Percentiles rank a stretch among this genome's conserved stretches.
phyloP scores from a whole-genome alignment of 2,113 vertebrate species.

The Ceyx margarethae region DNA sequence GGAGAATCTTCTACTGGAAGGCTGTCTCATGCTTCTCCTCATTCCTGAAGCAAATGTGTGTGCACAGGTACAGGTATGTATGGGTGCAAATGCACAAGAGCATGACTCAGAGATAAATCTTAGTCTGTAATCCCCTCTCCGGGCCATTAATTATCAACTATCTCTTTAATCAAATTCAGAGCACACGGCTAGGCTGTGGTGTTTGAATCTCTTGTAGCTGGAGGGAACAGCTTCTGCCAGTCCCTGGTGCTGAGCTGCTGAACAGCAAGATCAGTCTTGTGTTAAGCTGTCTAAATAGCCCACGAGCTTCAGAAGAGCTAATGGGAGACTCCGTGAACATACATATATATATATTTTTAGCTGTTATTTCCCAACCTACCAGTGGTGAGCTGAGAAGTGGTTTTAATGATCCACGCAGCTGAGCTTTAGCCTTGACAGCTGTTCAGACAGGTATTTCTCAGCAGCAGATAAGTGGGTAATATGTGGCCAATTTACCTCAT shows the following conservation, averaged over 20 bases:
- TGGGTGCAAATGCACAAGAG: not conserved
- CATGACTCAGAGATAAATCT: not conserved
- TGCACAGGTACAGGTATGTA: not conserved
- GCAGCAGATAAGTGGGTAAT: not conserved
- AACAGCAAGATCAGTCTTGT: conserved; percentile 12
- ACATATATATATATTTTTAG: not conserved
- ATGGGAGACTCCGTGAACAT: not conserved
- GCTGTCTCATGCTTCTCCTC: not conserved
- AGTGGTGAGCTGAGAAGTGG: not conserved
- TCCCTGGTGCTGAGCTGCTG: not conserved
- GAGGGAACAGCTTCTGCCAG: not conserved
- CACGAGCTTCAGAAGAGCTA: not conserved
- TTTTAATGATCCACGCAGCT: conserved; percentile 29
- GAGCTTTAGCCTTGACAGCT: conserved; percentile 1
- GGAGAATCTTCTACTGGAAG: not conserved
- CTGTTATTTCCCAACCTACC: conserved; percentile 4
- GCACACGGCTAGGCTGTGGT: fast-evolving
- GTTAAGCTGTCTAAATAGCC: conserved; percentile 11
- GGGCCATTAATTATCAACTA: not conserved
- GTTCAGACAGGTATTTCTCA: not conserved
- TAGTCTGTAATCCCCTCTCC: not conserved
- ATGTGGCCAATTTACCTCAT: not conserved
- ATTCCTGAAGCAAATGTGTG: not conserved
- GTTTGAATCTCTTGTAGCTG: not conserved
- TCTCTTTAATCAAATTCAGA: not conserved